A percentile compares a stretch with the other conserved stretches of the same genome.
Evolutionary conservation across 2,113 vertebrate species (phyloP).

Genomic region (Nycticryphes semicollaris): DNA sequence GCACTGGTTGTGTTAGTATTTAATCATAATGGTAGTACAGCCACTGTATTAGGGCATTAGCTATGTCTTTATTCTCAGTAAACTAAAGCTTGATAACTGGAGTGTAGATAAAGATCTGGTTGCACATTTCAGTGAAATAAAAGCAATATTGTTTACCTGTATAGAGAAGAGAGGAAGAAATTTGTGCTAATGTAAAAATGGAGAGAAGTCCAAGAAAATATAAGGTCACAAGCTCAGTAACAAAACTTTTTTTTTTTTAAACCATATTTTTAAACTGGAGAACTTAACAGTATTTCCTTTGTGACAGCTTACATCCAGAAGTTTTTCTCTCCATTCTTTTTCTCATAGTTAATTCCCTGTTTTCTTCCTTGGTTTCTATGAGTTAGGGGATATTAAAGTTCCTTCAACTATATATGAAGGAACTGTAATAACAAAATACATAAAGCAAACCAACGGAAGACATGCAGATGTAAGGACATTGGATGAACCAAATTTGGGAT

Average conservation of each 20-base stretch:
- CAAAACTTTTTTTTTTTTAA: background rate
- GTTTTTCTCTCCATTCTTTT: background rate
- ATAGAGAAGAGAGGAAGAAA: background rate
- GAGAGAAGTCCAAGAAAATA: background rate
- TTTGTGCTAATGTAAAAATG: background rate
- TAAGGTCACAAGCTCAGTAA: background rate
- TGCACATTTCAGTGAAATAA: constrained; percentile 1
- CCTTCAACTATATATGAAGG: background rate
- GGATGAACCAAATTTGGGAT: background rate
- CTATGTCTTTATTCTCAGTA: background rate
- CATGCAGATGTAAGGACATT: background rate
- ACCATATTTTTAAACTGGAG: background rate
- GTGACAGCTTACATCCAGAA: background rate
- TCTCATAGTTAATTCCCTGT: background rate
- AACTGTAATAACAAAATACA: background rate
- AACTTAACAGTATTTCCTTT: background rate
- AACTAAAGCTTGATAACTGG: background rate
- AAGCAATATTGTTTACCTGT: background rate
- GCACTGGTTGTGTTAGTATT: background rate
- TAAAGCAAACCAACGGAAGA: no score
- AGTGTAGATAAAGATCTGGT: background rate
- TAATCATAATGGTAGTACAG: background rate
- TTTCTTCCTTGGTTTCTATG: background rate
- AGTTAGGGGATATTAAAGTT: background rate
- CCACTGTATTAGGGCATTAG: background rate